Conservation (phyloP, 2,888 invertebrate genomes). For the Rhogogaster chlorosoma region DNA sequence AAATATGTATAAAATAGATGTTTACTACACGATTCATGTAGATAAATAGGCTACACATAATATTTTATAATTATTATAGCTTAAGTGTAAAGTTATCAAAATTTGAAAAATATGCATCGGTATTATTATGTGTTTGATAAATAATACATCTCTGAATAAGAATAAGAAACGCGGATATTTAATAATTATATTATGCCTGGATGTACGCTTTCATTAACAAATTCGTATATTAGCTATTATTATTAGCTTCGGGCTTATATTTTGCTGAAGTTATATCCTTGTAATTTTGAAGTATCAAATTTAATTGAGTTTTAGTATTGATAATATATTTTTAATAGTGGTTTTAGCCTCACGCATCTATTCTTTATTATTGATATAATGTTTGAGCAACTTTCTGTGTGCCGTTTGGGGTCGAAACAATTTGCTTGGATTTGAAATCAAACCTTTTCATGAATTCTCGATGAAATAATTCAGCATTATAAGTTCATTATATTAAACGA, state of each 20-base stretch:
- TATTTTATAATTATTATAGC: slow-evolving; percentile 45
- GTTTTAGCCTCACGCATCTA: not conserved
- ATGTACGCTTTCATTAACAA: not conserved
- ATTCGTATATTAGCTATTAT: not conserved
- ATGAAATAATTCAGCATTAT: not conserved
- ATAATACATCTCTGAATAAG: slow-evolving; percentile 20
- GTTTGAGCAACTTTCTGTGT: not conserved
- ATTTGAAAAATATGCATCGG: slow-evolving; percentile 21
- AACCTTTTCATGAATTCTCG: not conserved
- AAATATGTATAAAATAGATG: slow-evolving; percentile 13
- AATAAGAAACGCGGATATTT: slow-evolving; percentile 22
- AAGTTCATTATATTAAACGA: not conserved
- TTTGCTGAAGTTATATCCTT: slow-evolving; percentile 18
- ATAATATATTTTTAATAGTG: not conserved
- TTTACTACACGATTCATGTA: slow-evolving; percentile 20
- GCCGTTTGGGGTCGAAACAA: slow-evolving; percentile 4
- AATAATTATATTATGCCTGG: slow-evolving; percentile 17
- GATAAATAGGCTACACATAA: slow-evolving; percentile 30
- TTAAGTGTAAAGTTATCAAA: not conserved
- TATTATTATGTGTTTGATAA: slow-evolving; percentile 9
- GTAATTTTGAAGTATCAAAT: slow-evolving; percentile 7
- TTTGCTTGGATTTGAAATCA: not conserved
- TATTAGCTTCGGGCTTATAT: not conserved
- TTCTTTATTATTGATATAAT: not conserved
- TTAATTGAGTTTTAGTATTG: not conserved